Conservation (phyloP, 2,797 vertebrate genomes). For the Lagorchestes hirsutus region DNA sequence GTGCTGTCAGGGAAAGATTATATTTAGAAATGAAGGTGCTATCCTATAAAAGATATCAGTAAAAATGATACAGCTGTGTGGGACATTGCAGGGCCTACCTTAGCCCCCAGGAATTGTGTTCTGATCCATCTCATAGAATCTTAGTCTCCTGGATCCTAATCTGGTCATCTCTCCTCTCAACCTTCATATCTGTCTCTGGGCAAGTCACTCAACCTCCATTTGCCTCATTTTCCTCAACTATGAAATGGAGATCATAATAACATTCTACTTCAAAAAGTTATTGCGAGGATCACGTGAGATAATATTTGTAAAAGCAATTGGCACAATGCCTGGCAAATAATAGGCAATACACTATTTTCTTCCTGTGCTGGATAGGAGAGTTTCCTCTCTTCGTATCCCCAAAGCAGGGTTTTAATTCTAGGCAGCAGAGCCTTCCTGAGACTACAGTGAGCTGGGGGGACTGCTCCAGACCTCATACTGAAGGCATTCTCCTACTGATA, state of each 20-base stretch:
- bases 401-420: neutral
- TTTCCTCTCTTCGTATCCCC: neutral
- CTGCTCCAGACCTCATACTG: neutral
- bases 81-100: neutral
- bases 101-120: neutral
- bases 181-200: neutral
- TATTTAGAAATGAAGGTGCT: neutral
- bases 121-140: neutral
- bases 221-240: neutral
- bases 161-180: neutral
- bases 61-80: neutral
- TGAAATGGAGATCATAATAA: neutral
- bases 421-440: neutral
- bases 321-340: neutral
- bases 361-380: neutral
- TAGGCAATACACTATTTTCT: neutral
- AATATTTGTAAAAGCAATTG: neutral
- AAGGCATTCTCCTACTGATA: neutral
- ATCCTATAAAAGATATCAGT: neutral
- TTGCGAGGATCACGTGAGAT: neutral
- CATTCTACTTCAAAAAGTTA: neutral
- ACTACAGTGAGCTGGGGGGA: neutral
- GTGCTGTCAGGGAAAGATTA: neutral
- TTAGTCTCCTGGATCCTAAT: neutral
- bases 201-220: neutral